phyloP scores from a whole-genome alignment of 2,113 vertebrate genomes.

The Amphilophus citrinellus region DNA sequence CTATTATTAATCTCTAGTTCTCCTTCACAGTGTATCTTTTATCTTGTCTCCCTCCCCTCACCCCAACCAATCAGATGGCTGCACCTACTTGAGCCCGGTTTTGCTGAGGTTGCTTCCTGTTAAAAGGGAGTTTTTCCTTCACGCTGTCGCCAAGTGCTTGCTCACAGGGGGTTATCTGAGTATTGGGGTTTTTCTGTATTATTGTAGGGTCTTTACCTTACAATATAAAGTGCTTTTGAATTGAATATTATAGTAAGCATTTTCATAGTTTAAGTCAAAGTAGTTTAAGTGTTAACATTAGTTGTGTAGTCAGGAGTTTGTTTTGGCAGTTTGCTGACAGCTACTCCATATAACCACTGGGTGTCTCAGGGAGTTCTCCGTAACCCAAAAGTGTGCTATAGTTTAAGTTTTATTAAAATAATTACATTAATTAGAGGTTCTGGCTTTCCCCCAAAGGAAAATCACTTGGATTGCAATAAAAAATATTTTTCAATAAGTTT shows the following conservation, averaged over 20 bases:
- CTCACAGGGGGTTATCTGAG: no score
- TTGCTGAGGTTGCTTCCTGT: no score
- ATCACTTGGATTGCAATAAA: not conserved
- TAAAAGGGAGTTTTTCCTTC: no score
- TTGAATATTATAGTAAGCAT: not conserved
- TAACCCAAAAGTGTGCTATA: not conserved
- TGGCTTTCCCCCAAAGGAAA: not conserved
- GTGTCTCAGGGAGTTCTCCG: constrained; percentile 3
- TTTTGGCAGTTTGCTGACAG: not conserved
- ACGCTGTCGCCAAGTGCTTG: no score
- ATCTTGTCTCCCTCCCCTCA: no score
- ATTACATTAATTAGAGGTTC: not conserved
- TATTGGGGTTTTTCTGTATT: no score
- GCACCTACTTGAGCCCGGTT: no score
- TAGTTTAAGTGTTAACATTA: not conserved
- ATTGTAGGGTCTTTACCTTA: no score
- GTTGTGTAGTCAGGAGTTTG: not conserved
- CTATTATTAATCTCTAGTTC: no score
- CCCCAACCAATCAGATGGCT: no score
- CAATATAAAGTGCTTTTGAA: no score
- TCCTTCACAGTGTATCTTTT: no score
- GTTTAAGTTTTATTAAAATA: not conserved
- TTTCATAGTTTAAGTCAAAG: not conserved
- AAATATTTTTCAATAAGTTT: not conserved
- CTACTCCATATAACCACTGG: constrained; percentile 28